Conservation (phyloP, 2,113 vertebrate genomes). For the Shinisaurus crocodilurus region DNA sequence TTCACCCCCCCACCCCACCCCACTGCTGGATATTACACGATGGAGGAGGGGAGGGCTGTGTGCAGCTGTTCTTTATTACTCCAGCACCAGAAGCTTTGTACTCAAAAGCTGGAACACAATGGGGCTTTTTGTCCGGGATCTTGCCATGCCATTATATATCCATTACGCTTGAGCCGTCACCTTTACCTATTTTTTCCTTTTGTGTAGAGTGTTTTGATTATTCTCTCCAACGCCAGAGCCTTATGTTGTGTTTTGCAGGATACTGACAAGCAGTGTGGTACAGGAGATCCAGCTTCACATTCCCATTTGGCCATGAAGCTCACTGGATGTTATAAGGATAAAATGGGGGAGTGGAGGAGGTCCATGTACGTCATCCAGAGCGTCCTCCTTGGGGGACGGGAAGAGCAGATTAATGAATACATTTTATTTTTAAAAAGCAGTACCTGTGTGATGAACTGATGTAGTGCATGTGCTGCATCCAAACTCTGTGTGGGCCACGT, state of each 20-base stretch:
- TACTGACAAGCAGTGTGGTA: neutral
- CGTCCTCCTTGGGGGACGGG: neutral
- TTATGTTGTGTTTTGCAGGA: neutral
- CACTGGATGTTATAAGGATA: neutral
- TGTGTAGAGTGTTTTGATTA: neutral
- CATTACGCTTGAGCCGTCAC: neutral
- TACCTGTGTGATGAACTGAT: neutral
- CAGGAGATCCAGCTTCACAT: neutral
- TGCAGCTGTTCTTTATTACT: conserved; percentile 4
- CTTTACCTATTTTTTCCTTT: neutral
- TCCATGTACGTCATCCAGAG: neutral
- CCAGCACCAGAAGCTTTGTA: neutral
- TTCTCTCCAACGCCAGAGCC: neutral
- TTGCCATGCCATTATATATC: neutral
- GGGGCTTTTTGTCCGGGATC: neutral
- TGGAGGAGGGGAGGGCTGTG: neutral
- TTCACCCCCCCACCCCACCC: neutral
- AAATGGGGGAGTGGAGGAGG: no score
- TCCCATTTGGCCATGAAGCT: neutral
- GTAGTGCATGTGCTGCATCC: neutral
- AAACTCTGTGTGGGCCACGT: neutral
- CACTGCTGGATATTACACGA: neutral
- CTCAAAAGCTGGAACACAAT: neutral
- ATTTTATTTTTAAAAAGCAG: neutral
- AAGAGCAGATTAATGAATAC: no score